Conservation (phyloP, 2,113 vertebrate species). For the Uria aalge region DNA sequence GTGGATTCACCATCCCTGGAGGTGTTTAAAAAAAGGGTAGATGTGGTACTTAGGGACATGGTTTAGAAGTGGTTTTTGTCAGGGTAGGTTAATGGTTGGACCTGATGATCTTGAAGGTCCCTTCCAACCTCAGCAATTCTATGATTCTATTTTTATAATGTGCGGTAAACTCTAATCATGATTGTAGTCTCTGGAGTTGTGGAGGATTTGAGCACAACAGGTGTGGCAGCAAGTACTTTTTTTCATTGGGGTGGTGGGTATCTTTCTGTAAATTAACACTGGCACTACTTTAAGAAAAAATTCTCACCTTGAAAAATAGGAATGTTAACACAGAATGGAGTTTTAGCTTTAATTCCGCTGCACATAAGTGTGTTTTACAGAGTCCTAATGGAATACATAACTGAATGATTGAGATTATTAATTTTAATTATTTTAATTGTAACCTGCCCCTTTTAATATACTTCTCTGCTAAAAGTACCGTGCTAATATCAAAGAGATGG, state of each 20-base stretch:
- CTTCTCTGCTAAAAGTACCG: conserved; percentile 39
- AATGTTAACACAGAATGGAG: conserved; percentile 19
- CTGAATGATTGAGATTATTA: conserved; percentile 36
- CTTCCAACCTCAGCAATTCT: too few relatives aligned
- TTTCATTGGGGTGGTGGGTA: background rate
- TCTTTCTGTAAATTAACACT: background rate
- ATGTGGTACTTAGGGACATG: too few relatives aligned
- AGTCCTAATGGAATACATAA: conserved; percentile 19
- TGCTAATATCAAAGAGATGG: background rate
- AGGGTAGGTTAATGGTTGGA: too few relatives aligned
- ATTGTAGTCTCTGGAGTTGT: background rate
- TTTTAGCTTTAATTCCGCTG: conserved; percentile 25
- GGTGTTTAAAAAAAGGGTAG: too few relatives aligned
- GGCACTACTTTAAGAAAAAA: background rate
- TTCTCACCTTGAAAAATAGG: conserved; percentile 56
- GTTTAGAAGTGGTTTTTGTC: too few relatives aligned
- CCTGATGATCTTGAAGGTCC: too few relatives aligned
- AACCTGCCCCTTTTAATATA: conserved; percentile 15
- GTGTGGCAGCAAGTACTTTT: background rate
- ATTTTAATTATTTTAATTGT: conserved; percentile 59
- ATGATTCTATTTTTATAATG: background rate
- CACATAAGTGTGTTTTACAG: conserved; percentile 39
- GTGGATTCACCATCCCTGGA: too few relatives aligned
- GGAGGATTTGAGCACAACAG: background rate
- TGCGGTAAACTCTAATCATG: background rate